Evolutionary conservation across 2,113 vertebrate species (phyloP).

Genomic region (Chaenogobius annularis): DNA sequence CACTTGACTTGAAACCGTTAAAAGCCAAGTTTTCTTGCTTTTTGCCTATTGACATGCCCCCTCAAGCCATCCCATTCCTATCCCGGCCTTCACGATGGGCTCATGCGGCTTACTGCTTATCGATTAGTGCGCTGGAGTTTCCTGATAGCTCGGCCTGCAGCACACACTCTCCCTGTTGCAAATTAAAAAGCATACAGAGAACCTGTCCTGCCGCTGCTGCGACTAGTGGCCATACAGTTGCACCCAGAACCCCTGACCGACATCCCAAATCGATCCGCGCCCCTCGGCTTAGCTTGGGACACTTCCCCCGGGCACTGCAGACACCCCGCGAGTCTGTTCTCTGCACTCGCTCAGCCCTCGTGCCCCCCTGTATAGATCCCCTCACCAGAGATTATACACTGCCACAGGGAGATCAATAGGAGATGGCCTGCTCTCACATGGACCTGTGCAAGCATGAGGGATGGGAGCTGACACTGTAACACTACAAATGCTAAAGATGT

Average conservation of each 20-base stretch:
- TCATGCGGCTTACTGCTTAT: conserved; percentile 61
- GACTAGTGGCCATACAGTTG: conserved; percentile 34
- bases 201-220: conserved; percentile 21
- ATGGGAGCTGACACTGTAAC: conserved; percentile 22
- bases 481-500: conserved; percentile 1
- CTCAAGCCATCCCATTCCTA: conserved; percentile 54
- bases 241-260: conserved; percentile 38
- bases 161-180: conserved; percentile 31
- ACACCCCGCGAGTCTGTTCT: conserved; percentile 53
- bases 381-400: conserved; percentile 71
- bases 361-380: conserved; percentile 29
- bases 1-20: not conserved
- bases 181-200: conserved; percentile 42
- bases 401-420: conserved; percentile 67
- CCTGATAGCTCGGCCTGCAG: conserved; percentile 49
- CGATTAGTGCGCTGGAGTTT: conserved; percentile 52
- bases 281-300: conserved; percentile 63
- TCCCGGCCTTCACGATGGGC: conserved; percentile 55
- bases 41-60: conserved; percentile 32
- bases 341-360: conserved; percentile 35
- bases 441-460: conserved; percentile 19
- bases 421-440: conserved; percentile 43
- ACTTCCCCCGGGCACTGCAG: conserved; percentile 36
- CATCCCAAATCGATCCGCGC: conserved; percentile 63
- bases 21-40: not conserved